Conservation (phyloP, 2,888 invertebrate genomes). For the Tenthredo livida region DNA sequence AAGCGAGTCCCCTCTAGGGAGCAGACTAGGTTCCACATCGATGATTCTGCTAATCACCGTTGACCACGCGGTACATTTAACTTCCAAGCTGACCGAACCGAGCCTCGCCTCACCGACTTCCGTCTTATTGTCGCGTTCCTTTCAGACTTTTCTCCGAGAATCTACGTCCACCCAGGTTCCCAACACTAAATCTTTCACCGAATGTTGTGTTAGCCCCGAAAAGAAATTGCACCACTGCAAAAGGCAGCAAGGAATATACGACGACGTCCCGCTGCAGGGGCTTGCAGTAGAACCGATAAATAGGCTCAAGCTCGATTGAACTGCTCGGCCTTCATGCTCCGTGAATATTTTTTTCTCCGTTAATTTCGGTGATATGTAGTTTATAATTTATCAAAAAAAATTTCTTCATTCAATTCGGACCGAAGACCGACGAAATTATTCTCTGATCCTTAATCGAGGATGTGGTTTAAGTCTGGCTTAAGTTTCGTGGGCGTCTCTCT, state of each 20-base stretch:
- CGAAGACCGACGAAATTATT: neutral
- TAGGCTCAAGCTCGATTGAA: constrained; percentile 32
- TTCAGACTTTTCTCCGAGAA: neutral
- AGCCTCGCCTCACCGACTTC: constrained; percentile 17
- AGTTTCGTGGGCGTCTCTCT: constrained; percentile 20
- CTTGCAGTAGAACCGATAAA: neutral
- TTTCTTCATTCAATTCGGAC: neutral
- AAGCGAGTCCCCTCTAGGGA: neutral
- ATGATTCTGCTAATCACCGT: constrained; percentile 47
- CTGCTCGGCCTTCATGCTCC: neutral
- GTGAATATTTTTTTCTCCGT: too few relatives aligned
- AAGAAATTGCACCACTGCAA: constrained; percentile 15
- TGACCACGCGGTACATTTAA: constrained; percentile 42
- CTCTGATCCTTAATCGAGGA: neutral
- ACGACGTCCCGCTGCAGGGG: neutral
- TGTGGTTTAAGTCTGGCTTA: neutral
- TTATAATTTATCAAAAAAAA: neutral
- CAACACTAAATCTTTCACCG: constrained; percentile 17
- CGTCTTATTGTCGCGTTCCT: constrained; percentile 28
- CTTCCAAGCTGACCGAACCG: constrained; percentile 10
- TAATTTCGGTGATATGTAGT: too few relatives aligned
- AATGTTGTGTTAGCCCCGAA: neutral
- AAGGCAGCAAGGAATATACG: constrained; percentile 31
- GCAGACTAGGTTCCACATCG: constrained; percentile 24
- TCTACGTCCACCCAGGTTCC: neutral